Evolutionary conservation across 2,888 invertebrate species (phyloP), one percentile per base, ranked within the genome.

Genomic region (Tineola bisselliella): DNA sequence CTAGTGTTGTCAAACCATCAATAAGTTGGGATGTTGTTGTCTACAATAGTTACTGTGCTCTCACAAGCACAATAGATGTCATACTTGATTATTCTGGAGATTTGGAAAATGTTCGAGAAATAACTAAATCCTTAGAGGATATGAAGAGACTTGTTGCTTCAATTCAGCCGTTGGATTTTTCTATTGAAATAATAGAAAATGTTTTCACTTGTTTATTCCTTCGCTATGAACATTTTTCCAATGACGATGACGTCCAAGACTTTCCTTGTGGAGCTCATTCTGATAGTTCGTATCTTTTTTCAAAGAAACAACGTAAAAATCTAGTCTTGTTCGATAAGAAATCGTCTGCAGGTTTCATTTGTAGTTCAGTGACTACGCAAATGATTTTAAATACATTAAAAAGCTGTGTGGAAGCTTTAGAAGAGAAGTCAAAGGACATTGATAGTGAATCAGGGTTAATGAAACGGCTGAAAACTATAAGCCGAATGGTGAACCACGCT

Each of bases 151-250:
- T 87, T 57, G 72, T 89, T n/a, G 70, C 88, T 58, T 79, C 81
- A 33, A 79, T 89, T 59, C 79, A 82, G 63, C 87, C 89, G 17
- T 64, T 83, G 44, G 74, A 77, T 63, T 79, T 79, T 65, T 88
- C 89, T 67, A 73, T 90, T 59, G 91, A 93, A 79, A 84, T 92
- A 0, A 86, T 94, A 61, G 92, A 93, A 74, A 90, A 93, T 73
- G 88, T 94, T 65, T 94, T 93, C 73, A 88, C 91, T 0, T 87
- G 93, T 66, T 82, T 94, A 44, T 93, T 93, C 74, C 69, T 92
- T 58, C 88, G 90, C 65, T 87, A 89, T 66, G 90, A 91, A 69
- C 89, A 91, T 70, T 86, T 91, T 63, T 83, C 86, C 8, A 88
- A 88, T 62, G 78, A 88, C 64, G 84, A 89, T 65, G 84, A 83